A percentile compares a stretch with the other conserved stretches of the same genome.
Evolutionary conservation across 2,113 vertebrate genomes (phyloP).

Genomic region (Sinocyclocheilus anophthalmus): DNA sequence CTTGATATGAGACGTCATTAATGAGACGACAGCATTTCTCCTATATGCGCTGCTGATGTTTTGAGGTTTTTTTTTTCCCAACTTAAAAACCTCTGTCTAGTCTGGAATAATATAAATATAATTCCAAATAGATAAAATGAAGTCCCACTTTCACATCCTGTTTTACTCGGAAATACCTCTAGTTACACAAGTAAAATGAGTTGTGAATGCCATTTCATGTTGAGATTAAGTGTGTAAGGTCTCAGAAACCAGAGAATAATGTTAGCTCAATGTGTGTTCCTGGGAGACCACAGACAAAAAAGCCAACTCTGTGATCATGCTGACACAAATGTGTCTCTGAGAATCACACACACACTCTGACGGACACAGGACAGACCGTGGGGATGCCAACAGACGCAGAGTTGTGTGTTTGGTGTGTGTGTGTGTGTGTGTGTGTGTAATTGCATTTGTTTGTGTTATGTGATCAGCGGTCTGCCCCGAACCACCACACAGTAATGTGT

Average conservation of each 20-base stretch:
- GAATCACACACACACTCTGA: constrained; percentile 38
- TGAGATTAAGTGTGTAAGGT: neutral
- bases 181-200: neutral
- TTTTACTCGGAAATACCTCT: neutral
- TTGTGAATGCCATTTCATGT: neutral
- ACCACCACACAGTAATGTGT: constrained; percentile 48
- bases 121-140: neutral
- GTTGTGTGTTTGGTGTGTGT: neutral
- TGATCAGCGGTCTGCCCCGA: constrained; percentile 28
- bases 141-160: neutral
- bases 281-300: constrained; percentile 37
- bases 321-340: constrained; percentile 43
- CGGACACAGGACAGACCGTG: constrained; percentile 27
- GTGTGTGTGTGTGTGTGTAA: neutral
- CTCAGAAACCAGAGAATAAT: constrained; percentile 19
- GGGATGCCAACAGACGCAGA: constrained; percentile 42
- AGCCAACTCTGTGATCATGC: constrained; percentile 34
- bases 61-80: neutral
- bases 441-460: constrained; percentile 29
- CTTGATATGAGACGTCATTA: neutral
- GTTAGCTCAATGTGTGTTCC: constrained; percentile 27
- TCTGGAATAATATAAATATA: neutral
- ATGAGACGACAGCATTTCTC: neutral
- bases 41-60: neutral
- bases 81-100: neutral